Percentiles rank a stretch among this genome's conserved stretches.
Conservation (phyloP, 2,113 vertebrate genomes). For the Nanger granti region DNA sequence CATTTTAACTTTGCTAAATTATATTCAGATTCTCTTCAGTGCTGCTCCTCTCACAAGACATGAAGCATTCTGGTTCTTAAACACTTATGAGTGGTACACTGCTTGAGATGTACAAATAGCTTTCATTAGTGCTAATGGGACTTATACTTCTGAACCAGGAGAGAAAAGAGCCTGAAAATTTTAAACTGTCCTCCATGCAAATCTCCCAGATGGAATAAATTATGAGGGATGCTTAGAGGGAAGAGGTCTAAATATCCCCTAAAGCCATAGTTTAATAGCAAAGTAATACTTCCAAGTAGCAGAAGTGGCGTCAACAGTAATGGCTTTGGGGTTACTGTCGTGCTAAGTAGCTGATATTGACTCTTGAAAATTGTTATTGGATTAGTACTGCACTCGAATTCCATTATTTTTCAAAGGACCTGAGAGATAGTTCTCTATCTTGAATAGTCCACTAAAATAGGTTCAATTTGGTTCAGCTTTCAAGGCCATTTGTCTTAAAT, state of each 20-base stretch:
- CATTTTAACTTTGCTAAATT: conserved; percentile 35
- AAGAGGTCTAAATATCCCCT: neutral
- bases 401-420: conserved; percentile 25
- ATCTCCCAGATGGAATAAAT: conserved; percentile 59
- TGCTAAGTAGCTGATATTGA: conserved; percentile 41
- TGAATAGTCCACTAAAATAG: neutral
- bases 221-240: neutral
- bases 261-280: conserved; percentile 42
- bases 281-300: neutral
- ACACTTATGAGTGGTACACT: neutral
- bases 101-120: conserved; percentile 27
- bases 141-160: neutral
- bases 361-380: conserved; percentile 28
- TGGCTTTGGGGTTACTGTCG: neutral
- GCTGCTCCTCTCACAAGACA: neutral
- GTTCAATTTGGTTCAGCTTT: conserved; percentile 23
- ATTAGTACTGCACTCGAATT: conserved; percentile 17
- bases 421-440: neutral
- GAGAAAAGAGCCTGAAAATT: conserved; percentile 26
- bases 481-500: conserved; percentile 16
- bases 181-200: conserved; percentile 16
- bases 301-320: conserved; percentile 8
- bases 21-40: neutral
- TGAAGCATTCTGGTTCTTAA: conserved; percentile 29
- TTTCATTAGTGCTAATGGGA: conserved; percentile 47